Evolutionary conservation across 64 coral and sea anemone species (phyloP), one percentile per base, ranked within the genome.

Genomic region (Dendrophyllia cribrosa): DNA sequence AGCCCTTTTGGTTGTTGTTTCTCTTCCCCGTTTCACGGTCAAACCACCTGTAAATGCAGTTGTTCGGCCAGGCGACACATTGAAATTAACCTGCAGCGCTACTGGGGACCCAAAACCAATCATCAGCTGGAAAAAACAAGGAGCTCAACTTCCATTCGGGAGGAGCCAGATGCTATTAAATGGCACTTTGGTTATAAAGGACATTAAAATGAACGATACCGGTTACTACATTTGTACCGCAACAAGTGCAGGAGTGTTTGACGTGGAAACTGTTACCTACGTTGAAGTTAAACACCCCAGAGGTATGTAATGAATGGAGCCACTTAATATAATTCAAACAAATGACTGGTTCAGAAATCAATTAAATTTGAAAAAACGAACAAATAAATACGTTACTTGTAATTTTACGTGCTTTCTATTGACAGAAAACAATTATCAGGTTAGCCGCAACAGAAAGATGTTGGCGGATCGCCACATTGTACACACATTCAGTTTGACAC

Each of bases 151-250:
- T 3, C 0, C 26, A 14, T 12, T 23, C 43, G 70, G 70, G 11
- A 12, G 70, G 48, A 85, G 60, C 17, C 51, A 43, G 3, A 34
- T 34, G 34, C 25, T 76, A 4, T 70, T 17, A 59, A 46, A 53
- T 56, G 72, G 73, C 0, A 58, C 26, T 13, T 77, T 95, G 72
- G 43, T 89, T 25, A 61, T 90, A 5, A 45, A 24, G 9, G 43
- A 21, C 7, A 0, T 48, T 6, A 62, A 24, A 19, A 5, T 21
- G 5, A 1, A 46, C 7, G 93, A 90, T 61, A 58, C 7, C 66
- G 93, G 93, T 4, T 83, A 58, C 16, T 95, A 90, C 69, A 78
- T 70, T 3, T 95, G 93, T 72, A 14, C 65, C n/a, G 81, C 70
- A 26, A 73, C 70, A 0, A 73, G 9, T 14, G 43, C 70, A 43